Evolutionary conservation across 1,140 invertebrate species (phyloP).

Genomic region (Neotoxoptera formosana): DNA sequence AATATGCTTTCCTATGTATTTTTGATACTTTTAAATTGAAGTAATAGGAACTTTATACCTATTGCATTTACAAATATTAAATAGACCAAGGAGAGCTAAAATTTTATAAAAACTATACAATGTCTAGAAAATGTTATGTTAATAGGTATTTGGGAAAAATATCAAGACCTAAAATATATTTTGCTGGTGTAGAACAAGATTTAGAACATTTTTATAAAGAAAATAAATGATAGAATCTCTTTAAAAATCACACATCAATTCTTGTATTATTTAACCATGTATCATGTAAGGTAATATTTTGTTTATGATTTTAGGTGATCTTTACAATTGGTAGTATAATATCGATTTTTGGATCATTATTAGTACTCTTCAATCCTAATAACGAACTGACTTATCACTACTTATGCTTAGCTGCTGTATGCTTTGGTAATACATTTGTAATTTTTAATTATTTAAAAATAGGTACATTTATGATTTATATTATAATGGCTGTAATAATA

Average conservation of each 20-base stretch:
- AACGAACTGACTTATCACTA: constrained; percentile 60
- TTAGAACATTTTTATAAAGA: neutral
- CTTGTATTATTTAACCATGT: neutral
- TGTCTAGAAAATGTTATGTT: too few species aligned
- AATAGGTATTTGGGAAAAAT: too few species aligned
- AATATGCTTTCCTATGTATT: too few species aligned
- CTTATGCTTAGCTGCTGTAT: constrained; percentile 72
- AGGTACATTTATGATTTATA: neutral
- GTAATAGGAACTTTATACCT: too few species aligned
- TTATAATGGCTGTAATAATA: neutral
- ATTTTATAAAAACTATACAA: too few species aligned
- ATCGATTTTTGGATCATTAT: constrained; percentile 70
- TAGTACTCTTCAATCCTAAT: constrained; percentile 61
- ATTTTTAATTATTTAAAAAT: neutral
- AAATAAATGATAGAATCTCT: neutral
- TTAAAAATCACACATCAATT: neutral
- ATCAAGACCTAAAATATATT: too few species aligned
- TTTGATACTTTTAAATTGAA: too few species aligned
- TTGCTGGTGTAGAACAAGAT: neutral
- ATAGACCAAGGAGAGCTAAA: too few species aligned
- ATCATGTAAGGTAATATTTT: neutral
- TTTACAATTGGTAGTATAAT: constrained; percentile 73
- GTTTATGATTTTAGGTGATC: constrained; percentile 64
- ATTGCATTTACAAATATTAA: too few species aligned
- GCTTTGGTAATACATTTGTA: constrained; percentile 70